A percentile compares a stretch with the other conserved stretches of the same genome.
phyloP scores from a whole-genome alignment of 2,888 invertebrate genomes.

The Corbicula japonica region DNA sequence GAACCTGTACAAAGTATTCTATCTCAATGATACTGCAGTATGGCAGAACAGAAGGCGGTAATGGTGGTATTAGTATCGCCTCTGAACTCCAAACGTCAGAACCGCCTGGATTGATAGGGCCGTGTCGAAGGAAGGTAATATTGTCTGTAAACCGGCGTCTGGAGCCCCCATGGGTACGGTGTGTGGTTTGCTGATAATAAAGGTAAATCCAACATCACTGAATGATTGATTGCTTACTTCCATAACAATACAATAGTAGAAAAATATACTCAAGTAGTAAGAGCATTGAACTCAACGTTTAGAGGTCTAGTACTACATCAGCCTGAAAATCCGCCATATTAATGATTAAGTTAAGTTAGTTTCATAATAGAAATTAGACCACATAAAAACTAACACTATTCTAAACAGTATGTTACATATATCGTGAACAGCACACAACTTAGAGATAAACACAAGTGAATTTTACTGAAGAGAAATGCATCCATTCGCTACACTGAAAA shows the following conservation, averaged over 20 bases:
- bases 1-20: conserved; percentile 89
- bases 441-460: too few species aligned
- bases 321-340: too few species aligned
- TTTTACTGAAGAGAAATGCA: too few species aligned
- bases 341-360: neutral
- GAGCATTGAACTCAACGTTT: neutral
- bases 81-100: conserved; percentile 94
- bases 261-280: neutral
- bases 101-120: conserved; percentile 48
- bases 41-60: conserved; percentile 97
- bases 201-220: neutral
- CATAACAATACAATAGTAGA: neutral
- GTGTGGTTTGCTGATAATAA: conserved; percentile 46
- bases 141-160: conserved; percentile 39
- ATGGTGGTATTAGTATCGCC: conserved; percentile 95
- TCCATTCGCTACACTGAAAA: too few species aligned
- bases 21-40: conserved; percentile 97
- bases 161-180: conserved; percentile 58
- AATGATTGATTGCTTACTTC: neutral
- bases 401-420: too few species aligned
- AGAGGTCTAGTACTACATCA: neutral
- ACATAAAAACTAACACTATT: too few species aligned
- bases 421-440: too few species aligned
- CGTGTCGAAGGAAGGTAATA: conserved; percentile 49
- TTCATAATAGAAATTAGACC: neutral